phyloP scores from a whole-genome alignment of 2,113 vertebrate species.

The Sturnus vulgaris region DNA sequence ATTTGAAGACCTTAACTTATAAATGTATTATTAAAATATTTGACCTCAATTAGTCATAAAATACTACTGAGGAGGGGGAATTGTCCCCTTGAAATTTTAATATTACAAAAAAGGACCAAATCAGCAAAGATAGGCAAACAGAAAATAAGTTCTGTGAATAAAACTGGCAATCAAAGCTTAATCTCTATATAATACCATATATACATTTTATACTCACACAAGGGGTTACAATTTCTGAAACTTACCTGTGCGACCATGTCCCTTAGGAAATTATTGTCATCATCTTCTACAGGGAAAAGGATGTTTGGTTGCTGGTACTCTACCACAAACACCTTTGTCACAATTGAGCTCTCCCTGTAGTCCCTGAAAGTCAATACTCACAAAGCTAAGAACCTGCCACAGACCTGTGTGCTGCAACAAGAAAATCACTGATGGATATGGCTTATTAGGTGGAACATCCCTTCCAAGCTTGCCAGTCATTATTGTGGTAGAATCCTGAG shows the following conservation, averaged over 20 bases:
- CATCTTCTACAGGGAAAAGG: slow-evolving; percentile 39
- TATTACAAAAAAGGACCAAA: background rate
- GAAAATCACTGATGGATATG: background rate
- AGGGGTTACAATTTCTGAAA: background rate
- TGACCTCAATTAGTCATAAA: background rate
- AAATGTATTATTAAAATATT: background rate
- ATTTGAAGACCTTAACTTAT: background rate
- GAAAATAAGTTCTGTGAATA: background rate
- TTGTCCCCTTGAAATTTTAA: background rate
- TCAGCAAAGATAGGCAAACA: background rate
- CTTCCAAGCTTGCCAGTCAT: background rate
- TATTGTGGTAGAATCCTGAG: background rate
- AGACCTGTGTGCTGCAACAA: background rate
- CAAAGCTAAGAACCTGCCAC: background rate
- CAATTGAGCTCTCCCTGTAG: slow-evolving; percentile 82
- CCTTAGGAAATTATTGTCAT: slow-evolving; percentile 56
- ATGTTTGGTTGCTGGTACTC: slow-evolving; percentile 49
- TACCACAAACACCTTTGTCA: slow-evolving; percentile 90
- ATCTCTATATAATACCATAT: background rate
- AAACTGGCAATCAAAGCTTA: background rate
- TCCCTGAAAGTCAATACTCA: slow-evolving; percentile 76
- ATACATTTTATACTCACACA: background rate
- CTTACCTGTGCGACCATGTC: slow-evolving; percentile 56
- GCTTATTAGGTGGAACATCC: background rate
- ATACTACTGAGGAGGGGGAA: background rate